Base-by-base conservation (phyloP, 2,888 invertebrate genomes). In the Drosophila greeni region DNA sequence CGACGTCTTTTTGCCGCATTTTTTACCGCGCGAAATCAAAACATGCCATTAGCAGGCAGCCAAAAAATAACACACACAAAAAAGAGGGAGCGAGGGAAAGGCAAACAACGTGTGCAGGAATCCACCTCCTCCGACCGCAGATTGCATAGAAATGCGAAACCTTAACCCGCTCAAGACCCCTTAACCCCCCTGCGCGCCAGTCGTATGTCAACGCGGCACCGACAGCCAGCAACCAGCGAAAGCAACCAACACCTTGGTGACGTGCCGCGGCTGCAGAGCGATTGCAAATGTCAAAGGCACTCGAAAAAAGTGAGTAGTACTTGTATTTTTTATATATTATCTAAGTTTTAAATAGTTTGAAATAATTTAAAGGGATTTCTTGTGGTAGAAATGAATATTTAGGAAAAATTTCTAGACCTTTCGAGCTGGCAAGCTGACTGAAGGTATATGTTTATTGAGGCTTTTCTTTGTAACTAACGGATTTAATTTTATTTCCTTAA, bases 21-120 rank as follows among this genome's bases (percentile, higher is more conserved):
- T 72, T 72, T 73, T 34, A 16, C 39, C n/a, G 51, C 64, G 56
- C 66, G 68, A 68, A 80, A 80, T 83, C 84, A 79, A 78, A 83
- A 73, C 82, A 73, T 68, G 76, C 79, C 82, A 84, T 79, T 81
- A 79, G 75, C 64, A 39, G 45, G 34, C 29, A 34, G 47, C 39
- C 53, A 37, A 61, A 49, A 18, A 51, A 57, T 18, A 16, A 12
- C 26, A 43, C 26, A 43, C 11, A 42, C 8, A 5, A 8, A 7
- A 23, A 16, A 18, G 1, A 14, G 29, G 20, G 2, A 2, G 12
- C 7, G 12, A 12, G 45, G 7, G 4, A 24, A 24, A 3, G 20
- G 31, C 59, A 39, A 48, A 60, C 43, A 62, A 37, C 52, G 55
- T 48, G 66, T 34, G 60, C 58, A 29, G 42, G 26, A 34, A 16